These are phyloP conservation scores for Bos indicus DNA, from an alignment of 2,113 vertebrate genomes.

Conservation along the genomic window DNA sequence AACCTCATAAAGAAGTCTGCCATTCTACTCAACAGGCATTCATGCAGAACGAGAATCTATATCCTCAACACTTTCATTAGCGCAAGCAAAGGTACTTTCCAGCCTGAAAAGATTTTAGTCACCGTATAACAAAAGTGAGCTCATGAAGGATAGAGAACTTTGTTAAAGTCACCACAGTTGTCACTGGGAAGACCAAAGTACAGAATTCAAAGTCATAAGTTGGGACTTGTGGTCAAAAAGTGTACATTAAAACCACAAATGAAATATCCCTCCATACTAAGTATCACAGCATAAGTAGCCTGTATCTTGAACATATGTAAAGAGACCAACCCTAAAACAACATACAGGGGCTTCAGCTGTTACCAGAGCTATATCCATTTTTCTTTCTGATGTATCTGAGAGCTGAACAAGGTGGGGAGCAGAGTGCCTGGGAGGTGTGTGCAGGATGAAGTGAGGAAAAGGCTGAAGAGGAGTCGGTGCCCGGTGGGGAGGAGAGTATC, in stretches of 20 bases:
- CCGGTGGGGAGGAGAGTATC: not conserved
- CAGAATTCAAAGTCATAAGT: not conserved
- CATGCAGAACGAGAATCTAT: not conserved
- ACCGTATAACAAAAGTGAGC: not conserved
- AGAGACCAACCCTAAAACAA: not conserved
- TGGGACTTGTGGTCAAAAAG: not conserved
- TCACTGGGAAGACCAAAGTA: not conserved
- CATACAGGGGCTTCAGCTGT: fast-evolving
- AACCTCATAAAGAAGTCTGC: not conserved
- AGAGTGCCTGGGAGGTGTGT: not conserved
- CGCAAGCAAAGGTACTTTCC: not conserved
- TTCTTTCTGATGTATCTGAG: not conserved
- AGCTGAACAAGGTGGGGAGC: not conserved
- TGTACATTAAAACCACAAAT: not conserved
- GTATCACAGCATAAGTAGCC: not conserved
- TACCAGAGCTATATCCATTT: not conserved
- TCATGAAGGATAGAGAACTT: not conserved
- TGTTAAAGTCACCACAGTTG: not conserved
- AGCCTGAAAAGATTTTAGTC: not conserved
- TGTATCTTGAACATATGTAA: not conserved
- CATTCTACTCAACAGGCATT: not conserved
- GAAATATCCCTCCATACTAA: not conserved
- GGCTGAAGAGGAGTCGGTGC: not conserved
- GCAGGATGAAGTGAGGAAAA: not conserved
- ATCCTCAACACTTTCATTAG: not conserved